A percentile compares a stretch with the other conserved stretches of the same genome.
These are phyloP conservation scores for Ciconia stormi DNA, from an alignment of 2,113 vertebrate species.

Conservation along the genomic window DNA sequence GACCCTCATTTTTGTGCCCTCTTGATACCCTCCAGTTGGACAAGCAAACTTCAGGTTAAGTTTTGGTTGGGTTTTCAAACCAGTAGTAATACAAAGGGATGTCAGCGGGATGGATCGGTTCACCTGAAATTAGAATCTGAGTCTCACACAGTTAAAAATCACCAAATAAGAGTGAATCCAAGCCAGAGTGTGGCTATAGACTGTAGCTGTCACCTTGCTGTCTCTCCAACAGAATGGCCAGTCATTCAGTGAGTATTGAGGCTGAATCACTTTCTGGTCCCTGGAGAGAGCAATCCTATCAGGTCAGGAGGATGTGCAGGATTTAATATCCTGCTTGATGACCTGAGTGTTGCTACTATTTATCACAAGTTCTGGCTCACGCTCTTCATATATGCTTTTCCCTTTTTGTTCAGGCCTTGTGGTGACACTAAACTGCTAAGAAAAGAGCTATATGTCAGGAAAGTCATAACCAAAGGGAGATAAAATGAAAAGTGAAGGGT, in stretches of 20 bases:
- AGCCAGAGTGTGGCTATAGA: not conserved
- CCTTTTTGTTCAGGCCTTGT: not conserved
- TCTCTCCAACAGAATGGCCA: not conserved
- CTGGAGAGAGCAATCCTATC: not conserved
- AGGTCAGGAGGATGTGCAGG: not conserved
- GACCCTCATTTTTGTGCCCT: not conserved
- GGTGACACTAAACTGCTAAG: not conserved
- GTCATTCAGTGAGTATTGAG: not conserved
- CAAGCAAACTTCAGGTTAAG: not conserved
- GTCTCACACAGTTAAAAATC: not conserved
- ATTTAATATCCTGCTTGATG: not conserved
- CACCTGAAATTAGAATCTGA: not conserved
- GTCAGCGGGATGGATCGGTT: not conserved
- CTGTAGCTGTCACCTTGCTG: not conserved
- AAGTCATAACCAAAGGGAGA: not conserved
- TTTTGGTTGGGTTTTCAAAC: not conserved
- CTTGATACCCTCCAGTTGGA: not conserved
- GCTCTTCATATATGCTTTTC: not conserved
- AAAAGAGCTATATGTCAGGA: not conserved
- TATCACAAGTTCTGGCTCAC: not conserved
- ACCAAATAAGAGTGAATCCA: not conserved
- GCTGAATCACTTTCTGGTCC: not conserved
- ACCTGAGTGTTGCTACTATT: not conserved
- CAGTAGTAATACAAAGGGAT: not conserved
- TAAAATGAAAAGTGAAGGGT: not conserved